These are phyloP conservation scores for Mungos mungo DNA, from an alignment of 2,113 vertebrate species.

Conservation along the genomic window DNA sequence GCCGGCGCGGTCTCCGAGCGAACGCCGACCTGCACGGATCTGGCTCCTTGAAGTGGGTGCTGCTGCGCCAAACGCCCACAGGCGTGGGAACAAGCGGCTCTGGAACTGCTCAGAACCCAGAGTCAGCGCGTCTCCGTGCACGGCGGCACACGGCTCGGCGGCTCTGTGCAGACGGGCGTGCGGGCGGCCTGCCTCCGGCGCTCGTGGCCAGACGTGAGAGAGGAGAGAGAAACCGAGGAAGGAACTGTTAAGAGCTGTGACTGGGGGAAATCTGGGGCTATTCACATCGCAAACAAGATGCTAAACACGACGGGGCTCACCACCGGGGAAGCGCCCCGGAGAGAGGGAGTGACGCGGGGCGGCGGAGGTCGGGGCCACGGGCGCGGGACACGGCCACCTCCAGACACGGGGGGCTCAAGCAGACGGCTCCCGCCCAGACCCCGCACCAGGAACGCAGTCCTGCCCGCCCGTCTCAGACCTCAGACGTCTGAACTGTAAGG, in stretches of 20 bases:
- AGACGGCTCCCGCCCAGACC: not conserved
- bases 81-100: not conserved
- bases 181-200: not conserved
- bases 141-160: not conserved
- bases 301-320: fast-evolving
- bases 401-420: not conserved
- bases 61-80: not conserved
- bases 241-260: not conserved
- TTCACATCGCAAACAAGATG: not conserved
- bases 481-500: not conserved
- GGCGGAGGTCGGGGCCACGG: too few species aligned
- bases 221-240: not conserved
- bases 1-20: not conserved
- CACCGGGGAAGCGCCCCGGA: not conserved
- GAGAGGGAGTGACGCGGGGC: not conserved
- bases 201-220: not conserved
- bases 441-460: not conserved
- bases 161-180: not conserved
- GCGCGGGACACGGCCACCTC: not conserved
- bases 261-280: not conserved
- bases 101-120: not conserved
- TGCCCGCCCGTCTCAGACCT: not conserved
- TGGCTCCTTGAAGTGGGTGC: not conserved
- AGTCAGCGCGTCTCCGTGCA: not conserved
- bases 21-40: not conserved